Base-by-base conservation (phyloP, 2,888 invertebrate genomes). In the Clostera curtula region DNA sequence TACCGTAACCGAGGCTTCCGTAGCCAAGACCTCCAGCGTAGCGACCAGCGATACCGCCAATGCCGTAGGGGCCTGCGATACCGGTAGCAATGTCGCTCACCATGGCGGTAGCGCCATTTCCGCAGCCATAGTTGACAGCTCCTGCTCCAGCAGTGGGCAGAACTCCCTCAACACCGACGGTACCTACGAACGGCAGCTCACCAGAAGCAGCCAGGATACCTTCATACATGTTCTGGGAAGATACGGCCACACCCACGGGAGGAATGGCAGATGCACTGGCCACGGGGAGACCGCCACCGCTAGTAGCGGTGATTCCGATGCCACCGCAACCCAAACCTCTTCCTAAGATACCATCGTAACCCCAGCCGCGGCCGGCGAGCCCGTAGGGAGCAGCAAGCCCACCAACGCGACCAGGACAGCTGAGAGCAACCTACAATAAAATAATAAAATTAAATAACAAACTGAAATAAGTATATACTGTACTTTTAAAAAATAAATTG, bases 171-270 rank as follows among this genome's bases (percentile, higher is more conserved):
- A 43, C 17, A 1, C 10, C 36, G 0, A 32, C 33, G 12, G 42
- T 26, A 12, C 42, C 34, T 4, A 44, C 18, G 20, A 44, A 44
- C 4, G 46, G 46, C 20, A 47, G 19, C 11, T 45, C 36, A 12
- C 46, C 44, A n/a, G 11, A 31, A 1, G 39, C 38, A 1, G 30
- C 19, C 8, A 47, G 17, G 4, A 23, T 7, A 7, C 44, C 40
- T 15, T 46, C 40, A 11, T 30, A 42, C 0, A 22, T 16, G 22
- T 46, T 46, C 23, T 47, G 43, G 9, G 43, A 47, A 0, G 16
- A 24, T 4, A 46, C 24, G 1, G 27, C 14, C 1, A 43, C 9
- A 10, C 33, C 33, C 3, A 13, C 25, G 5, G 40, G 40, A 7
- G 39, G 21, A 3, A 44, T 17, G 12, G 26, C 10, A 8, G 46